Base-by-base conservation (phyloP, 2,113 vertebrate genomes). In the Megaptera novaeangliae region DNA sequence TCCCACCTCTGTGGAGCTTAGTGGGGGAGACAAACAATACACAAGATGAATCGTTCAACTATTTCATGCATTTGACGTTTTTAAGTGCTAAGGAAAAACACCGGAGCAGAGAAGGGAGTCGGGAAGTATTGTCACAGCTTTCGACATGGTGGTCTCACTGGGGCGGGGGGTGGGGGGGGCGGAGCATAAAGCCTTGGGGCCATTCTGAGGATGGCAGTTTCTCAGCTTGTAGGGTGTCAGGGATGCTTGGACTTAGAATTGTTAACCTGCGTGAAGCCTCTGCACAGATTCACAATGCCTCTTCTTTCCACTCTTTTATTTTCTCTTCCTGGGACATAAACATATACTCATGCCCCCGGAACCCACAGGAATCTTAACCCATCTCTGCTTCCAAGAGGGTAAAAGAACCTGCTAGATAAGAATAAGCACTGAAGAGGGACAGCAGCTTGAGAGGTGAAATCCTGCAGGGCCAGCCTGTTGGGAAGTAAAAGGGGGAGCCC, bases 261-360 rank as follows among this genome's bases (percentile, higher is more conserved):
- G 29, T 72, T 64, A 39, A 34, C 23, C 13, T 86, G 7, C 6
- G 4, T 1, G 13, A 21, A 52, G 25, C 21, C 66, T 69, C 82
- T 71, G 5, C 52, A 64, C 0, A 25, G 3, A 21, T 6, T n/a
- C 18, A 57, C 10, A 6, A 7, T 2, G 10, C 4, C 5, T 8
- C 74, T 72, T 41, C 55, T 27, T 64, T 49, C 7, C 44, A 14
- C 8, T 85, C 34, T 81, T 88, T 46, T 20, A 41, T 66, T 84
- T 85, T 86, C 46, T 66, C 55, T 66, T 78, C 27, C 27, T 68
- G 81, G 49, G 20, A 41, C 17, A 46, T 23, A 36, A 77, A 68
- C 18, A 25, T 23, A 55, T 9, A 23, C 17, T 41, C 14, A 46
- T 5, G 31, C 25, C 12, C 52, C 7, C 77, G 55, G 44, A 21